These are phyloP conservation scores for Agelaius phoeniceus DNA, from an alignment of 2,113 vertebrate species.

Conservation along the genomic window DNA sequence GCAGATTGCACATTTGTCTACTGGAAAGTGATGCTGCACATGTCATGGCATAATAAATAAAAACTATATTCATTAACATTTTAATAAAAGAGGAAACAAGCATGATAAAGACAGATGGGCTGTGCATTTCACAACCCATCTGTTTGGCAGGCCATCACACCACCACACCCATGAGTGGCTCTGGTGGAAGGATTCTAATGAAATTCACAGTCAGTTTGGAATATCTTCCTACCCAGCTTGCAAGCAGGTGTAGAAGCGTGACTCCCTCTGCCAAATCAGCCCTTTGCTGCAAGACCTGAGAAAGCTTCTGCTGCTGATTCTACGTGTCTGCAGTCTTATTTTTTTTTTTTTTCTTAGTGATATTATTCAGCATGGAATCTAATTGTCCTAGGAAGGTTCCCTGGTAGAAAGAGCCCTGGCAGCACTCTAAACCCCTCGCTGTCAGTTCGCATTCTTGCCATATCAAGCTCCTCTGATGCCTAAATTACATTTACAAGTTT, in stretches of 20 bases:
- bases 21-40: constrained; percentile 68
- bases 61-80: constrained; percentile 81
- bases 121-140: constrained; percentile 70
- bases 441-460: not conserved
- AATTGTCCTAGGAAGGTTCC: not conserved
- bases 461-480: not conserved
- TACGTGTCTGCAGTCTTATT: not conserved
- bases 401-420: not conserved
- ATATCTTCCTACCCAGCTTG: constrained; percentile 34
- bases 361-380: not conserved
- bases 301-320: constrained; percentile 3
- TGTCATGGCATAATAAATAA: constrained; percentile 76
- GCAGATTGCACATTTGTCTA: constrained; percentile 66
- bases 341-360: not conserved
- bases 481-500: constrained; percentile 22
- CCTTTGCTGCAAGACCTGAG: constrained; percentile 10
- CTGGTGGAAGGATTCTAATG: constrained; percentile 60
- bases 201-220: constrained; percentile 37
- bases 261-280: constrained; percentile 39
- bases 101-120: constrained; percentile 78
- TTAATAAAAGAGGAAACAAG: constrained; percentile 80
- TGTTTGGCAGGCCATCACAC: constrained; percentile 65
- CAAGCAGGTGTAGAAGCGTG: constrained; percentile 52
- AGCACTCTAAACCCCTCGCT: not conserved
- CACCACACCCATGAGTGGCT: constrained; percentile 64